These are phyloP conservation scores for Drosophila tanythrix DNA, from an alignment of 2,888 invertebrate species.

Conservation along the genomic window DNA sequence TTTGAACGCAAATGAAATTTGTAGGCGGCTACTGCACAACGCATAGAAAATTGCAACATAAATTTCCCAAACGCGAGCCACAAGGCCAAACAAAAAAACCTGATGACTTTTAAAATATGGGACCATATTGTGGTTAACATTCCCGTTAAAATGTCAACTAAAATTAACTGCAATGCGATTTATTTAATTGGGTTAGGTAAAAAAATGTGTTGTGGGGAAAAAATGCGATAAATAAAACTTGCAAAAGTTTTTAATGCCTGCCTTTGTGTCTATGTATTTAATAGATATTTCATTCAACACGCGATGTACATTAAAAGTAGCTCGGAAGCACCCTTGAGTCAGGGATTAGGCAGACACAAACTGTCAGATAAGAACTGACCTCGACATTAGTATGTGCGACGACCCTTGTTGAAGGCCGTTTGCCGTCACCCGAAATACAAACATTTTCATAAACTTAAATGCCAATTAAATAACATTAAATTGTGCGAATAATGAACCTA, in stretches of 20 bases:
- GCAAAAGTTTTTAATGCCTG: background rate
- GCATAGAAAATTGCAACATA: constrained; percentile 75
- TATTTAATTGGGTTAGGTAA: constrained; percentile 44
- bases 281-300: constrained; percentile 4
- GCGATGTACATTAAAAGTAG: constrained; percentile 7
- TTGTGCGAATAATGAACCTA: constrained; percentile 72
- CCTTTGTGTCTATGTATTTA: background rate
- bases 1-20: constrained; percentile 56
- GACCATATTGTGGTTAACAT: constrained; percentile 67
- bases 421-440: constrained; percentile 44
- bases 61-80: constrained; percentile 37
- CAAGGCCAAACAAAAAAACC: constrained; percentile 24
- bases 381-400: constrained; percentile 41
- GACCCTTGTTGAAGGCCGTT: constrained; percentile 13
- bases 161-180: constrained; percentile 66
- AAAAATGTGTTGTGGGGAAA: background rate
- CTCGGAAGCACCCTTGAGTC: constrained; percentile 2
- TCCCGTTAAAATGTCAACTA: constrained; percentile 61
- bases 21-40: constrained; percentile 45
- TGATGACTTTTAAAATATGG: constrained; percentile 38
- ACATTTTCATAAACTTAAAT: constrained; percentile 76
- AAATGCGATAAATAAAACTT: background rate
- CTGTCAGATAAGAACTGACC: constrained; percentile 51
- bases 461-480: constrained; percentile 80
- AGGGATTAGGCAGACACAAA: constrained; percentile 20